Evolutionary conservation across 2,888 invertebrate species (phyloP).

Genomic region (Crossocerus cetratus): DNA sequence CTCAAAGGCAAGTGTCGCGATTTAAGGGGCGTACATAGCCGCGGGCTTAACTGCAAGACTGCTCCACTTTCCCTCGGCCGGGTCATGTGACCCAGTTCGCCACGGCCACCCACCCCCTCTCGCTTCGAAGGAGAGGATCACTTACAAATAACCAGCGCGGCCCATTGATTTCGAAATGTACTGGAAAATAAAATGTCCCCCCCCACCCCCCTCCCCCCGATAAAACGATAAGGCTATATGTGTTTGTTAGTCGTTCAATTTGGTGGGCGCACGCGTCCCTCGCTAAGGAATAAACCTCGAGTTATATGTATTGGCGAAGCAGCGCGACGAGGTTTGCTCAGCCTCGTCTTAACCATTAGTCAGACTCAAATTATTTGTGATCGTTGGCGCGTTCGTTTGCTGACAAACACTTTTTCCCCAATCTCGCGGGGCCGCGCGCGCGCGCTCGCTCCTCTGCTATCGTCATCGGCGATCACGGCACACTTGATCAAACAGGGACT

Average conservation of each 20-base stretch:
- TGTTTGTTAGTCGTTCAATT: too few relatives aligned
- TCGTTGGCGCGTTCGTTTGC: conserved; percentile 48
- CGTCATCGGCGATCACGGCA: conserved; percentile 44
- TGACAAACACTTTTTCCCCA: conserved; percentile 58
- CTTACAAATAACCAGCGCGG: too few relatives aligned
- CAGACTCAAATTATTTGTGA: conserved; percentile 53
- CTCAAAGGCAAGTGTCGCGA: conserved; percentile 23
- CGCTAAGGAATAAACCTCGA: too few relatives aligned
- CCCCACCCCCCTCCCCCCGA: too few relatives aligned
- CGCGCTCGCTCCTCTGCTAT: conserved; percentile 11
- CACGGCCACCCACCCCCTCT: not conserved
- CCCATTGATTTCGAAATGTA: too few relatives aligned
- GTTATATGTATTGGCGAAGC: too few relatives aligned
- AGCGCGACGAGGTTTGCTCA: conserved; percentile 21
- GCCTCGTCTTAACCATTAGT: conserved; percentile 38
- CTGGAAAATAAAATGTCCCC: too few relatives aligned
- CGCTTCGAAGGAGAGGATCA: too few relatives aligned
- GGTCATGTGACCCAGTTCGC: conserved; percentile 25
- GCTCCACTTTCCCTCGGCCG: conserved; percentile 8
- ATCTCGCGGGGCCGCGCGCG: conserved; percentile 29
- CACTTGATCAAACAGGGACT: conserved; percentile 63
- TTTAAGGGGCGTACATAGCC: conserved; percentile 20
- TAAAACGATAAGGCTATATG: too few relatives aligned
- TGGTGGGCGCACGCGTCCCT: too few relatives aligned
- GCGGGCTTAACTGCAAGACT: conserved; percentile 10